Conservation (phyloP, 2,888 invertebrate genomes). For the Thera britannica region DNA sequence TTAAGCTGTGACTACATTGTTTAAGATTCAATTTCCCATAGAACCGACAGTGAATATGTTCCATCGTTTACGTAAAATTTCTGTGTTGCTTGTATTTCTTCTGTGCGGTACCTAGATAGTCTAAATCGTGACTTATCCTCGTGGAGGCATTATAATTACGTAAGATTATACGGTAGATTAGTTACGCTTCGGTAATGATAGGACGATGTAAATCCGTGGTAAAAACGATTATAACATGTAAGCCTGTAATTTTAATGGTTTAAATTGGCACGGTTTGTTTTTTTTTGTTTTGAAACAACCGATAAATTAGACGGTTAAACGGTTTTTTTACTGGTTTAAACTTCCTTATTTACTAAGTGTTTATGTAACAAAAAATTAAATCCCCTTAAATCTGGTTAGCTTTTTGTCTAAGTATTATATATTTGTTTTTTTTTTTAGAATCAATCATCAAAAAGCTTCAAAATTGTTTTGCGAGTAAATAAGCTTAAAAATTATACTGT, state of each 20-base stretch:
- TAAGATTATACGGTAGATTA: conserved; percentile 72
- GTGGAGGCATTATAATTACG: conserved; percentile 78
- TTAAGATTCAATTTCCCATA: not conserved
- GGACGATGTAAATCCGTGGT: conserved; percentile 54
- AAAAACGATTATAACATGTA: conserved; percentile 50
- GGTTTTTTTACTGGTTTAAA: conserved; percentile 1
- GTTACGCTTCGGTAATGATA: conserved; percentile 69
- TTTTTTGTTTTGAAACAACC: conserved; percentile 20
- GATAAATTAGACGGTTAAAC: conserved; percentile 11
- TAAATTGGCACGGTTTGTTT: conserved; percentile 30
- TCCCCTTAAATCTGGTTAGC: too few relatives aligned
- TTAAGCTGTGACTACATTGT: not conserved
- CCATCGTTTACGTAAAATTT: not conserved
- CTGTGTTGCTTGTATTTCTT: conserved; percentile 36
- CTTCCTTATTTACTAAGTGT: too few relatives aligned
- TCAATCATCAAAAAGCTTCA: too few relatives aligned
- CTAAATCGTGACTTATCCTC: conserved; percentile 80
- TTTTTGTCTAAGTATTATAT: too few relatives aligned
- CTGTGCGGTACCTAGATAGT: conserved; percentile 61
- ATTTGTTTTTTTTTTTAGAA: too few relatives aligned
- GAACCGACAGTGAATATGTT: not conserved
- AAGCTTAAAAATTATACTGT: too few relatives aligned
- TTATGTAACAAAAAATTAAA: too few relatives aligned
- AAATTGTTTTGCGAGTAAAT: too few relatives aligned
- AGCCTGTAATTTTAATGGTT: conserved; percentile 35